A percentile compares a stretch with the other conserved stretches of the same genome.
Conservation (phyloP, 2,888 invertebrate species). For the Thecophora atra region DNA sequence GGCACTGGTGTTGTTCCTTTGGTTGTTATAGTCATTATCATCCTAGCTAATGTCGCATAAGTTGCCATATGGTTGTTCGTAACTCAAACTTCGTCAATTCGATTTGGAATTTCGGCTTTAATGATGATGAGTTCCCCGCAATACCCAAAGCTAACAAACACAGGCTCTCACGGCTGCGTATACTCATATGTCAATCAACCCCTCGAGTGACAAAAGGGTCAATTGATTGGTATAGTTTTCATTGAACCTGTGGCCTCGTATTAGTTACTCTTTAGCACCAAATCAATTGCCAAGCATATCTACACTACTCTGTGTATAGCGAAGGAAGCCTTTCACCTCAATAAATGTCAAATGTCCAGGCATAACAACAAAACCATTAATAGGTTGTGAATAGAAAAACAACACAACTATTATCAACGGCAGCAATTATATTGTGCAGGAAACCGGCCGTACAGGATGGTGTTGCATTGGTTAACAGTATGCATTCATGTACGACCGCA, state of each 20-base stretch:
- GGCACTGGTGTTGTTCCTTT: constrained; percentile 1
- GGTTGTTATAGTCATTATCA: constrained; percentile 13
- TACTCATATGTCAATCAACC: constrained; percentile 22
- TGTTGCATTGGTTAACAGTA: too few relatives aligned
- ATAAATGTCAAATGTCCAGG: constrained; percentile 23
- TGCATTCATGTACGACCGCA: too few relatives aligned
- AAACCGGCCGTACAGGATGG: background rate
- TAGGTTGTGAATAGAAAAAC: constrained; percentile 4
- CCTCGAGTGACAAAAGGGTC: constrained; percentile 31
- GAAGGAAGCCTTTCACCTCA: background rate
- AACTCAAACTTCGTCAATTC: background rate
- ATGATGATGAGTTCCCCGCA: constrained; percentile 34
- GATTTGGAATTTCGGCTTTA: constrained; percentile 12
- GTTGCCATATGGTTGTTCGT: constrained; percentile 28
- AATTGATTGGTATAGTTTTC: constrained; percentile 9
- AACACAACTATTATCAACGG: constrained; percentile 31
- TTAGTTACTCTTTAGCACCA: constrained; percentile 31
- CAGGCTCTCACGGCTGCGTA: background rate
- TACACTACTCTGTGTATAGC: background rate
- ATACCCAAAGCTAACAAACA: background rate
- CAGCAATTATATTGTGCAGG: constrained; percentile 20
- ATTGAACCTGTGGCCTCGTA: constrained; percentile 24
- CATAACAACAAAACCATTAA: constrained; percentile 6
- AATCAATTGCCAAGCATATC: constrained; percentile 13
- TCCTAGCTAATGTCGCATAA: background rate